phyloP scores from a whole-genome alignment of 2,113 vertebrate genomes.

The Protomyctophum bolini region DNA sequence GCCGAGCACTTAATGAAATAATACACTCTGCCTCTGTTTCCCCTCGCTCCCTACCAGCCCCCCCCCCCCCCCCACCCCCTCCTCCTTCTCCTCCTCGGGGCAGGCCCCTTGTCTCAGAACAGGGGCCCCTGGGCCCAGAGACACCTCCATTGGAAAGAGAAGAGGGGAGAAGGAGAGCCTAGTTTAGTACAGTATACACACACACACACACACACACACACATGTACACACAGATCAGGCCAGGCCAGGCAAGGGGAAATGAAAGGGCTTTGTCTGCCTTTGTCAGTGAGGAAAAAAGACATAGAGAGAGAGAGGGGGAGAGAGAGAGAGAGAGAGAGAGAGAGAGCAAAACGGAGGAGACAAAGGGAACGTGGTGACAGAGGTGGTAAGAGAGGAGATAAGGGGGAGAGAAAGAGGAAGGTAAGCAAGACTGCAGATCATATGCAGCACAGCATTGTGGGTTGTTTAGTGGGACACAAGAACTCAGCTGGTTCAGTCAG shows the following conservation, averaged over 20 bases:
- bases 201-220: conserved; percentile 28
- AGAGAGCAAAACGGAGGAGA: background rate
- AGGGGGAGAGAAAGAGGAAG: no score
- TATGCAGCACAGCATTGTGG: no score
- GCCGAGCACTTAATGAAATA: conserved; percentile 97
- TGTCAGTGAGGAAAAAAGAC: conserved; percentile 37
- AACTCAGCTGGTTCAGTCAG: no score
- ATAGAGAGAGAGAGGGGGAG: conserved; percentile 24
- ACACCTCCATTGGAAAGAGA: conserved; percentile 69
- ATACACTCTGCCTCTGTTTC: conserved; percentile 82
- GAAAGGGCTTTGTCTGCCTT: conserved; percentile 76
- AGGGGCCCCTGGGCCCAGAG: conserved; percentile 70
- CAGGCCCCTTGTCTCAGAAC: conserved; percentile 57
- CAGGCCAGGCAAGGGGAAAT: conserved; percentile 66
- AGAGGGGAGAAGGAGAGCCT: conserved; percentile 41
- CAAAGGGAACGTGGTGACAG: no score
- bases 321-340: conserved; percentile 40
- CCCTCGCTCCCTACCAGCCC: conserved; percentile 44
- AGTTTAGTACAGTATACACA: conserved; percentile 76
- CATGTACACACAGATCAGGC: conserved; percentile 34
- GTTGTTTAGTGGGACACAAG: no score
- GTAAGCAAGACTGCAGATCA: no score
- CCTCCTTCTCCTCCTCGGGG: conserved; percentile 35
- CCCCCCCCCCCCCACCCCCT: conserved; percentile 20
- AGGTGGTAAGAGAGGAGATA: no score